Percentiles rank a stretch among this genome's conserved stretches.
Evolutionary conservation across 2,113 vertebrate species (phyloP).

Genomic region (Indicator indicator): DNA sequence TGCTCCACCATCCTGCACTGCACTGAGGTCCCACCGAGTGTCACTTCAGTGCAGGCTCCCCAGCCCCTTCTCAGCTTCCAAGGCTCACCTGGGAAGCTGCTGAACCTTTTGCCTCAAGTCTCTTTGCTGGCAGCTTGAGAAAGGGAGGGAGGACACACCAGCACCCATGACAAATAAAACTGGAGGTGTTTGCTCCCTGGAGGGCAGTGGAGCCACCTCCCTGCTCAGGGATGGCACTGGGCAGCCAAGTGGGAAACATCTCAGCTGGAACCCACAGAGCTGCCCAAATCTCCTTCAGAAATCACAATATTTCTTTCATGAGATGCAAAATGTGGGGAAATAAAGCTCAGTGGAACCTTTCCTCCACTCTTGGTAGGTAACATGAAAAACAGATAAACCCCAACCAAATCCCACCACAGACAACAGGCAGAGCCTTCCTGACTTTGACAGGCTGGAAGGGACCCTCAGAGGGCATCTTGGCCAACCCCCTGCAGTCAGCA

Average conservation of each 20-base stretch:
- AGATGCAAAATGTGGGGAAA: background rate
- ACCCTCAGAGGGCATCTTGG: no score
- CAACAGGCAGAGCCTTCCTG: slow-evolving; percentile 24
- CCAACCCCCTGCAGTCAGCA: no score
- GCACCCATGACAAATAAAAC: background rate
- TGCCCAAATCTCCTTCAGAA: slow-evolving; percentile 36
- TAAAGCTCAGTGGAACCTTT: slow-evolving; percentile 18
- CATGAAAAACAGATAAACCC: slow-evolving; percentile 15
- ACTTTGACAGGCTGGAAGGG: background rate
- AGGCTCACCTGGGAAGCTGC: background rate
- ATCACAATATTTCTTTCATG: background rate
- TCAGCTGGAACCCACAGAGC: background rate
- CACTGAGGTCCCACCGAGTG: background rate
- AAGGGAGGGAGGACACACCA: background rate
- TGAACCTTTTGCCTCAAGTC: background rate
- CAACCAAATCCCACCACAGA: background rate
- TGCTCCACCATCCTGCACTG: background rate
- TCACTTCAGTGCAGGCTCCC: background rate
- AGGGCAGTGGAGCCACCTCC: background rate
- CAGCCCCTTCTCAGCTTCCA: background rate
- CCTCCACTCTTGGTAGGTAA: background rate
- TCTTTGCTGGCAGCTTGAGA: background rate
- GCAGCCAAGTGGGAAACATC: background rate
- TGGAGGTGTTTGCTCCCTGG: background rate
- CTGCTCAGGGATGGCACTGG: background rate